These are phyloP conservation scores for Oscheius myriophilus DNA, from an alignment of 2,888 invertebrate species.

Conservation along the genomic window DNA sequence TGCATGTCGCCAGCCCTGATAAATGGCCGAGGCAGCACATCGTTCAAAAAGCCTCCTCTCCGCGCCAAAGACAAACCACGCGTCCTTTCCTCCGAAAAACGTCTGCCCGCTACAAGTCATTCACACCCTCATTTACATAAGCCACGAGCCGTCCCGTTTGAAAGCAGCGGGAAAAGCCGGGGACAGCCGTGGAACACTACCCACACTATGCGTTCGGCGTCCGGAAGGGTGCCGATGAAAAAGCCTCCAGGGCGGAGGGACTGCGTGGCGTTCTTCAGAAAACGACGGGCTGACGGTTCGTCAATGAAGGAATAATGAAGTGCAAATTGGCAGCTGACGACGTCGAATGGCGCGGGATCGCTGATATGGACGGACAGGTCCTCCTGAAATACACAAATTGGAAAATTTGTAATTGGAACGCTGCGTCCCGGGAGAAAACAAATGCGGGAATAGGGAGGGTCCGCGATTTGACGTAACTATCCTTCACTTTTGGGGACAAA, in stretches of 20 bases:
- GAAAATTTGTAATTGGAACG: slow-evolving; percentile 5
- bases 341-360: slow-evolving; percentile 77
- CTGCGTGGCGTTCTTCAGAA: slow-evolving; percentile 86
- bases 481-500: too few species aligned
- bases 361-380: slow-evolving; percentile 9
- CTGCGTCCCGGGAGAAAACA: too few species aligned
- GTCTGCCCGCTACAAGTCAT: slow-evolving; percentile 22
- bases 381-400: slow-evolving; percentile 14
- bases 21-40: slow-evolving; percentile 22
- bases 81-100: slow-evolving; percentile 6
- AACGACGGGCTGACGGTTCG: slow-evolving; percentile 72
- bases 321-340: slow-evolving; percentile 97
- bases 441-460: too few species aligned
- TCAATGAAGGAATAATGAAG: slow-evolving; percentile 93
- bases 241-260: slow-evolving; percentile 88
- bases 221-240: slow-evolving; percentile 95
- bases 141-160: slow-evolving; percentile 2
- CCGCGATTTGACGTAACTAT: too few species aligned
- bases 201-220: slow-evolving; percentile 88
- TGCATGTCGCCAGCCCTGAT: slow-evolving; percentile 28
- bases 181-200: slow-evolving; percentile 13
- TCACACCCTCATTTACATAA: slow-evolving; percentile 14
- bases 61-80: slow-evolving; percentile 13
- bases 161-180: background rate
- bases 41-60: slow-evolving; percentile 25